Percentiles rank a stretch among this genome's conserved stretches.
These are phyloP conservation scores for Ceryle rudis DNA, from an alignment of 2,797 vertebrate genomes.

Conservation along the genomic window DNA sequence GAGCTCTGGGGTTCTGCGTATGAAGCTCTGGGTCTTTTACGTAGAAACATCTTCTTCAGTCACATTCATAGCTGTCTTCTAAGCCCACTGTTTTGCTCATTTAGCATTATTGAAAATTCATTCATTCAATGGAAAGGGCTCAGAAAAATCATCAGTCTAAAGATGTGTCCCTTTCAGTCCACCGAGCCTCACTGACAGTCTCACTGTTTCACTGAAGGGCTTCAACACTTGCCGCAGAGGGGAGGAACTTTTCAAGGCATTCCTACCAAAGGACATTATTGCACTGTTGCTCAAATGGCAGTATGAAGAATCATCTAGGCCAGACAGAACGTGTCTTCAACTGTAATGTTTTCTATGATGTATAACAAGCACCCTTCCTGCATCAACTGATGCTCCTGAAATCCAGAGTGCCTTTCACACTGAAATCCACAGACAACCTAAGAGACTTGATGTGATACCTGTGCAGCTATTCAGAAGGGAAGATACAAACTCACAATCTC, in stretches of 20 bases:
- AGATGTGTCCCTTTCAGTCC: neutral
- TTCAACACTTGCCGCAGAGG: fast-evolving
- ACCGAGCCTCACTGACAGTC: neutral
- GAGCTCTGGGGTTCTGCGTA: neutral
- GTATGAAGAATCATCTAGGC: neutral
- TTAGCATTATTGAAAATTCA: neutral
- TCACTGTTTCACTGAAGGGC: neutral
- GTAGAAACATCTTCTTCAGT: neutral
- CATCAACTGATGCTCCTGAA: neutral
- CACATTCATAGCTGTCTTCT: neutral
- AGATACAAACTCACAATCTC: neutral
- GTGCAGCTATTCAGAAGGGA: neutral
- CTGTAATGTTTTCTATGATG: neutral
- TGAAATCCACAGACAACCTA: neutral
- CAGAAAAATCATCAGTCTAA: neutral
- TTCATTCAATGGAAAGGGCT: neutral
- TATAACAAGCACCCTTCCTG: neutral
- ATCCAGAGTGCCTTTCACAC: neutral
- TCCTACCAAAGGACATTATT: neutral
- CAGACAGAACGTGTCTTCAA: neutral
- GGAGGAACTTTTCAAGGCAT: neutral
- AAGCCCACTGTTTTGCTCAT: neutral
- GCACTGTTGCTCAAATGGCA: neutral
- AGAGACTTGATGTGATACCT: neutral
- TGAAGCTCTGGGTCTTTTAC: neutral